Base-by-base conservation (phyloP, 2,797 vertebrate genomes). In the Pempheris klunzingeri region DNA sequence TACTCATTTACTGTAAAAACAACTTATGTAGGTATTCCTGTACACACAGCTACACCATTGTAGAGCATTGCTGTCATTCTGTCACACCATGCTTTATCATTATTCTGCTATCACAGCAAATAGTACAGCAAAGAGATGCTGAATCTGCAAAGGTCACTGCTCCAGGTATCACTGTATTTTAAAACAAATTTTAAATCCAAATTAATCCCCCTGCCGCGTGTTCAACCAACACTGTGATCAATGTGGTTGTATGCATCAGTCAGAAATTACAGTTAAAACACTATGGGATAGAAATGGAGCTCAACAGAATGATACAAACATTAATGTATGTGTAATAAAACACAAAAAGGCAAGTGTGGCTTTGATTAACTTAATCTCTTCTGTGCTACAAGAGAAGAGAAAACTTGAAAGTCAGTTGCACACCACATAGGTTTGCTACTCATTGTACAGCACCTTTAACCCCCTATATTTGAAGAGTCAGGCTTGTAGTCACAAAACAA, bases 21-120 rank as follows among this genome's bases (percentile, higher is more conserved):
- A 52, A 58, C n/a, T 63, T 28, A 62, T 22, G 32, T 2, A 12
- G 8, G 4, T 49, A 43, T 63, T 67, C 57, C 30, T 18, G 53
- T 53, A n/a, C n/a, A n/a, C 46, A 71, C 59, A 60, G 58, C 52
- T 44, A 7, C 18, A 50, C 22, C 17, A 50, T 50, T 30, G 30
- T 15, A 38, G 2, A 54, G 3, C 28, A 57, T 14, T 59, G 12
- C 5, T 7, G 26, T 41, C 38, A 2, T 43, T 4, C 2, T 24
- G 15, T n/a, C 20, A 7, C 13, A 5, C 4, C 2, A 0, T 36
- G n/a, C 14, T 3, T 30, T 4, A 62, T 39, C 24, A 49, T 62
- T 54, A 39, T 46, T 57, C 26, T 59, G 11, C 12, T 36, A 39
- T 66, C 18, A 46, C 13, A 69, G 59, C 3, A 43, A 65, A 57